Evolutionary conservation across 2,113 vertebrate species (phyloP), one percentile per base, ranked within the genome.

Genomic region (Pica pica): DNA sequence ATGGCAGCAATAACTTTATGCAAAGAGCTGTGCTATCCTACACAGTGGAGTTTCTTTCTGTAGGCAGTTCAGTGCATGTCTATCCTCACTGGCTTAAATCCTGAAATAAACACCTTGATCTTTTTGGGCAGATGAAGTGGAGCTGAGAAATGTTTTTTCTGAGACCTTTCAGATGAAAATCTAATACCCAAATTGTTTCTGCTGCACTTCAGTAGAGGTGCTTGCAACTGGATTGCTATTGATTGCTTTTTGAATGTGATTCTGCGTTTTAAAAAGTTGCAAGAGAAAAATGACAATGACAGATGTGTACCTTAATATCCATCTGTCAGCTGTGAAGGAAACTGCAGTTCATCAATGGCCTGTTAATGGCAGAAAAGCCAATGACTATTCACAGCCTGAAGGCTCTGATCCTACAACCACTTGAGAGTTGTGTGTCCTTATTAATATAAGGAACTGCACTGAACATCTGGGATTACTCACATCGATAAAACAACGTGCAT

Each of bases 241-340:
- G 87, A 94, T 95, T 91, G 61, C 49, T 56, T 89, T 95, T 44
- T 89, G 77, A 94, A 86, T 91, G 94, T 47, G 42, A 95, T 86
- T 89, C 59, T 77, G 75, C 42, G 77, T 97, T 96, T 85, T 87
- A 83, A 92, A 52, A 91, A 87, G 67, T 71, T 70, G 53, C 57
- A 55, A 78, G 60, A 84, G 74, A 59, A 90, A 94, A 95, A 80
- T 83, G 61, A 27, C 35, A 88, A 73, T 92, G 91, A 65, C 95
- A 5, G 77, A 92, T 78, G 9, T 83, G 57, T 47, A 37, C 73
- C 44, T 49, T 53, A 89, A 87, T 19, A 93, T 81, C 83, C 83
- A 55, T 76, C 39, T 92, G 86, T 83, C 76, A 95, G 35, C 70
- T 89, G 20, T 65, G 47, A 94, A 86, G 59, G 64, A 68, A 96